Conservation (phyloP, 2,888 invertebrate species). For the Poecilobothrus nobilitatus region DNA sequence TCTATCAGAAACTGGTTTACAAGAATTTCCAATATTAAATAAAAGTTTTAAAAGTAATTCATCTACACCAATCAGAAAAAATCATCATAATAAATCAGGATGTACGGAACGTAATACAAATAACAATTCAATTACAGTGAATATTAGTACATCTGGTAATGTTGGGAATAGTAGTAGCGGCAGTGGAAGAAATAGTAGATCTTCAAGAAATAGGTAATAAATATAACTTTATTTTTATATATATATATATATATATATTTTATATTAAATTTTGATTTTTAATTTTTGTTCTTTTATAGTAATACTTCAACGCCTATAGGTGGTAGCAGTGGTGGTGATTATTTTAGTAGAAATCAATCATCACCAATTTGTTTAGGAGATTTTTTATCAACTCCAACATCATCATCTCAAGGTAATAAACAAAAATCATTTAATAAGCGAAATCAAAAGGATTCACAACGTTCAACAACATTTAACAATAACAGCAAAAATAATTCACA, state of each 20-base stretch:
- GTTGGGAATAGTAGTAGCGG: not conserved
- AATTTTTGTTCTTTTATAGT: not conserved
- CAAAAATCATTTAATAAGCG: not conserved
- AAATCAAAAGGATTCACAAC: not conserved
- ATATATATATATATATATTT: too few species aligned
- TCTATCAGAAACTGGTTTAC: not conserved
- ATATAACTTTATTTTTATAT: too few species aligned
- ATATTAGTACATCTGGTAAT: not conserved
- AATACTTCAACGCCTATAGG: not conserved
- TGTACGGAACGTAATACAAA: not conserved
- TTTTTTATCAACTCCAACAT: not conserved
- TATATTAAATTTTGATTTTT: not conserved
- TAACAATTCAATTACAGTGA: not conserved
- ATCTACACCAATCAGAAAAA: constrained; percentile 2
- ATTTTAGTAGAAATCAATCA: not conserved
- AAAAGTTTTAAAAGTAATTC: constrained; percentile 9
- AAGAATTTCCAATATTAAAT: not conserved
- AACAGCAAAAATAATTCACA: not conserved
- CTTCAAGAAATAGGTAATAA: not conserved
- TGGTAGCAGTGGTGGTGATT: not conserved
- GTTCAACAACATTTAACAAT: not conserved
- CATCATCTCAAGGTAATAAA: not conserved
- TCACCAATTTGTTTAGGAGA: constrained; percentile 8
- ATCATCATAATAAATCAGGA: not conserved
- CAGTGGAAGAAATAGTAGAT: not conserved